These are phyloP conservation scores for Silurus asotus DNA, from an alignment of 2,113 vertebrate genomes.

Conservation along the genomic window DNA sequence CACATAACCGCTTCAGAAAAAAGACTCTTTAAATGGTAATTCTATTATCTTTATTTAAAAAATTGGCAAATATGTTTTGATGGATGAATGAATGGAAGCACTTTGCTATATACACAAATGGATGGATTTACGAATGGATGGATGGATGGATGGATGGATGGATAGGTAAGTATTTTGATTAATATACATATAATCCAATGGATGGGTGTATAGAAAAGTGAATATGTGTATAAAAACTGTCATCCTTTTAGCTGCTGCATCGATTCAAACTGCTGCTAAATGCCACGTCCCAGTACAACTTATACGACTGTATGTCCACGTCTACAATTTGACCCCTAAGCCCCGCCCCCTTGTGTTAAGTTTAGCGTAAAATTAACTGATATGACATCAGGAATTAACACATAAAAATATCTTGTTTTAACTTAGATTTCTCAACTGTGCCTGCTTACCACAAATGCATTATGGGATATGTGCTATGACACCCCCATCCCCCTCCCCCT, in stretches of 20 bases:
- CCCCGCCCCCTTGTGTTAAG: not conserved
- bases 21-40: not conserved
- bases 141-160: too few relatives aligned
- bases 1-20: not conserved
- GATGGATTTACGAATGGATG: too few relatives aligned
- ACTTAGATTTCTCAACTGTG: not conserved
- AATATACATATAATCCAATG: too few relatives aligned
- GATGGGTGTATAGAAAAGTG: too few relatives aligned
- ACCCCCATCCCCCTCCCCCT: too few relatives aligned
- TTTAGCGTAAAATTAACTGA: not conserved
- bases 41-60: not conserved
- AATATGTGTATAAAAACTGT: too few relatives aligned
- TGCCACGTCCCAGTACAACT: not conserved
- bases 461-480: constrained; percentile 57
- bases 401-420: not conserved
- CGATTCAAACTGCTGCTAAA: not conserved
- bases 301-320: too few relatives aligned
- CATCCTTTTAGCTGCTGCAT: not conserved
- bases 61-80: not conserved
- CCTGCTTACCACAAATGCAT: constrained; percentile 53
- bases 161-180: too few relatives aligned
- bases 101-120: too few relatives aligned
- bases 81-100: too few relatives aligned
- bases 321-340: not conserved
- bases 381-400: not conserved